Evolutionary conservation across 2,113 vertebrate species (phyloP).

Genomic region (Gorsachius goisagi): DNA sequence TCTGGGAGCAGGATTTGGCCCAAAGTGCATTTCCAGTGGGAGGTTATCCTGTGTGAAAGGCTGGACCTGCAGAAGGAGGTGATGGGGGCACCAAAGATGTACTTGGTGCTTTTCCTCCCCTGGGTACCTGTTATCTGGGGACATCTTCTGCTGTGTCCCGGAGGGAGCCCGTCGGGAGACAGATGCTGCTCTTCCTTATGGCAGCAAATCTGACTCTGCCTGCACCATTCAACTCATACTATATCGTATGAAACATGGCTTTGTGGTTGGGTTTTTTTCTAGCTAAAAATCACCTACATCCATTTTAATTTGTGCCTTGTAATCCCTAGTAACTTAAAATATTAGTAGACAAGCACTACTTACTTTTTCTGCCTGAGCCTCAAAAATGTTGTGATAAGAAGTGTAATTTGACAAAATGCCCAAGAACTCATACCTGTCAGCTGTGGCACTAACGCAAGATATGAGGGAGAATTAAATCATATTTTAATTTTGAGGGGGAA

Average conservation of each 20-base stretch:
- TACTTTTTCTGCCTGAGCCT: not conserved
- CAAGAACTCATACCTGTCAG: not conserved
- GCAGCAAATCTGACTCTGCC: not conserved
- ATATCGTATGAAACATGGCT: not conserved
- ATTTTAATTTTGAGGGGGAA: not conserved
- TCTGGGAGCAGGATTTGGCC: not conserved
- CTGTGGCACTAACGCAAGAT: not conserved
- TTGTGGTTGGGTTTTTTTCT: not conserved
- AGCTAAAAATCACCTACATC: not conserved
- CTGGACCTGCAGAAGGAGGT: not conserved
- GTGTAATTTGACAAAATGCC: not conserved
- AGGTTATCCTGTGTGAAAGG: not conserved
- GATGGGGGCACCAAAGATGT: rapidly evolving
- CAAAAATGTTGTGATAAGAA: not conserved
- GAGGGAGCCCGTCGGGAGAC: not conserved
- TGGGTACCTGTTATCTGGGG: not conserved
- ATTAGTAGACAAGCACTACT: not conserved
- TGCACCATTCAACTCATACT: not conserved
- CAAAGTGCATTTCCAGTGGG: not conserved
- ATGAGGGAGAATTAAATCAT: not conserved
- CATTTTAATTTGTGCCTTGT: not conserved
- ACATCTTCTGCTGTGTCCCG: not conserved
- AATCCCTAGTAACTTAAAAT: not conserved
- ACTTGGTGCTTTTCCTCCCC: not conserved
- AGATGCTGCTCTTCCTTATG: not conserved